A percentile compares a stretch with the other conserved stretches of the same genome.
These are phyloP conservation scores for Andrena bucephala DNA, from an alignment of 2,888 invertebrate genomes.

Conservation along the genomic window DNA sequence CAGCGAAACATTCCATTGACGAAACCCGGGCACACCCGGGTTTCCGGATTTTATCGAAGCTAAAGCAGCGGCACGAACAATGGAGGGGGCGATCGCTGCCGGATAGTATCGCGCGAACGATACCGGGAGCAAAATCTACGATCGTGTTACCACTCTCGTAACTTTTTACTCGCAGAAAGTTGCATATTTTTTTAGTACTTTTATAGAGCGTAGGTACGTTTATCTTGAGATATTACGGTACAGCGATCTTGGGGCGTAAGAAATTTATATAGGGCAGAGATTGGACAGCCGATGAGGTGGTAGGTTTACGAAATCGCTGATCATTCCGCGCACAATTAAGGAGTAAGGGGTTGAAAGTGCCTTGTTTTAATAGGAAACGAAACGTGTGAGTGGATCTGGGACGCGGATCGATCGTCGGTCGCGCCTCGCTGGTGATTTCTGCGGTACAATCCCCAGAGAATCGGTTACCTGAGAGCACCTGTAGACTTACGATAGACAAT, in stretches of 20 bases:
- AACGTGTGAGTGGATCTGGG: conserved; percentile 27
- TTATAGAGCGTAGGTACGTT: conserved; percentile 25
- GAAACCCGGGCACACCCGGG: conserved; percentile 12
- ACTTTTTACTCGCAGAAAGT: conserved; percentile 22
- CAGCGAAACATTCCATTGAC: conserved; percentile 35
- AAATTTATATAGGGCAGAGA: background rate
- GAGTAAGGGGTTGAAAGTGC: conserved; percentile 49
- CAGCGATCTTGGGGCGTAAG: conserved; percentile 1
- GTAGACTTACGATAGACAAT: conserved; percentile 67
- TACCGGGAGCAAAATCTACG: conserved; percentile 23
- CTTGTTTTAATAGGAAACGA: conserved; percentile 37
- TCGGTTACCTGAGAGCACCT: conserved; percentile 68
- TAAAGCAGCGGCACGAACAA: conserved; percentile 12
- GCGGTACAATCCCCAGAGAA: conserved; percentile 55
- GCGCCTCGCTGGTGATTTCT: conserved; percentile 50
- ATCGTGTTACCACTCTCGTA: conserved; percentile 49
- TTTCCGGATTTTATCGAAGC: conserved; percentile 28
- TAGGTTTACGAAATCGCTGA: conserved; percentile 27
- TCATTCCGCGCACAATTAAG: conserved; percentile 25
- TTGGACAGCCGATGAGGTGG: background rate
- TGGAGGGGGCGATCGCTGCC: background rate
- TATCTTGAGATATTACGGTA: conserved; percentile 24
- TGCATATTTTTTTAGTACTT: conserved; percentile 43
- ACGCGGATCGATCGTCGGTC: conserved; percentile 22
- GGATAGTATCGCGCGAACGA: background rate